These are phyloP conservation scores for Porites lutea DNA, from an alignment of 64 coral and sea anemone genomes.

Conservation along the genomic window DNA sequence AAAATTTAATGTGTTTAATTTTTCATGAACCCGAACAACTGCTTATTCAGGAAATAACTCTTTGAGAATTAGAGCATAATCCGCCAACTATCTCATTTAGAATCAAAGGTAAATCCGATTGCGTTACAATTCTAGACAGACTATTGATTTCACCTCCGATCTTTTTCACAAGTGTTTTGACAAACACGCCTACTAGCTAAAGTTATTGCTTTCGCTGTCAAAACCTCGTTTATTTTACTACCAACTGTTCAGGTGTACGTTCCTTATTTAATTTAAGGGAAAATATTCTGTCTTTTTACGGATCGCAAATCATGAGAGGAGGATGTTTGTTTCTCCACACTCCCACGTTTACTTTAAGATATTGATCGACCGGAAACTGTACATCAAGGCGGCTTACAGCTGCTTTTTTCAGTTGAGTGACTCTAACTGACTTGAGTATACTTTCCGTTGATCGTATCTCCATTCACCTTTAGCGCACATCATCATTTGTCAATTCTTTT, in stretches of 20 bases:
- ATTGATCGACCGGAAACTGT: neutral
- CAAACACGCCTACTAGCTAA: conserved; percentile 10
- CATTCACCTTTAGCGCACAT: too few species aligned
- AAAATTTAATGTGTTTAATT: neutral
- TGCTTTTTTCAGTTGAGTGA: too few species aligned
- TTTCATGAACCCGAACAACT: neutral
- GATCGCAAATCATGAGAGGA: neutral
- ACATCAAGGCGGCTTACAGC: neutral
- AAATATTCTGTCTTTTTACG: conserved; percentile 10
- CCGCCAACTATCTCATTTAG: neutral
- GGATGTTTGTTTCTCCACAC: conserved; percentile 21
- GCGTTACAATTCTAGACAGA: conserved; percentile 37
- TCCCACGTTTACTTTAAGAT: neutral
- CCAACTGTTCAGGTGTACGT: neutral
- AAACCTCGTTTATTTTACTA: neutral
- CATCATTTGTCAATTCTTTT: too few species aligned
- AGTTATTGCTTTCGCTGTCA: neutral
- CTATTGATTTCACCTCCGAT: conserved; percentile 44
- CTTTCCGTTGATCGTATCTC: too few species aligned
- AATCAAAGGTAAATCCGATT: neutral
- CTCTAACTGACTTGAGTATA: too few species aligned
- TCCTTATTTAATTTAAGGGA: neutral
- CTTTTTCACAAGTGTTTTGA: neutral
- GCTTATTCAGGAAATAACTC: conserved; percentile 10
- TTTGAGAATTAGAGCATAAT: neutral